Base-by-base conservation (phyloP, 2,113 vertebrate species). In the Triplophysa dalaica region DNA sequence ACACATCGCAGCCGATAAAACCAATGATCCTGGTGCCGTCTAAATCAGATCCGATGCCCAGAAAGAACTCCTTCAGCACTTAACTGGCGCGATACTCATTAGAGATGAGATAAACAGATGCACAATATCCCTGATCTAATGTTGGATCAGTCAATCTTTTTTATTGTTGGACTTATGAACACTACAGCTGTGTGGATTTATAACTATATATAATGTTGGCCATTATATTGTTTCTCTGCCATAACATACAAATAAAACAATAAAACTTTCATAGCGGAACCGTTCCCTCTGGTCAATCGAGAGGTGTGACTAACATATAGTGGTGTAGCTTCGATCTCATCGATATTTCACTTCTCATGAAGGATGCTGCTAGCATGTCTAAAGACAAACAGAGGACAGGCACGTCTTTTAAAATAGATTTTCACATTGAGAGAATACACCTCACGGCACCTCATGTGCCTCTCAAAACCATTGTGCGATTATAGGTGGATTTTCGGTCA, bases 331-430 rank as follows among this genome's bases (percentile, higher is more conserved):
- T 61, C 38, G 10, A 24, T 8, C 33, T 48, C 56, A 67, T 68
- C 54, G 8, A 82, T 75, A 82, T 17, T 43, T 78, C 41, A 41
- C 50, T 75, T 50, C 54, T 54, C 61, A 65, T 38, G 33, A 38
- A 38, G 33, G 33, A 38, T 70, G 48, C 48, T n/a, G 9, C 43
- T 69, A 22, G 7, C n/a, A 43, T 38, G 24, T 29, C 38, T 41
- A 24, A 45, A 56, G 26, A 43, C 21, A 63, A 24, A 67, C 12
- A 54, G 19, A 58, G 50, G 9, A 72, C 50, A 54, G 29, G 33
- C 19, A 38, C 50, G 12, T n/a, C 50, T 19, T 38, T 56, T 19
- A 72, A 50, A 72, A 56, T 52, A 29, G 33, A 66, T 66, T 43
- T 13, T 54, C 8, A n/a, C 50, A 24, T 70, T 56, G 26, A 72